A percentile compares a stretch with the other conserved stretches of the same genome.
Conservation (phyloP, 2,797 vertebrate species). For the Micromesistius poutassou region DNA sequence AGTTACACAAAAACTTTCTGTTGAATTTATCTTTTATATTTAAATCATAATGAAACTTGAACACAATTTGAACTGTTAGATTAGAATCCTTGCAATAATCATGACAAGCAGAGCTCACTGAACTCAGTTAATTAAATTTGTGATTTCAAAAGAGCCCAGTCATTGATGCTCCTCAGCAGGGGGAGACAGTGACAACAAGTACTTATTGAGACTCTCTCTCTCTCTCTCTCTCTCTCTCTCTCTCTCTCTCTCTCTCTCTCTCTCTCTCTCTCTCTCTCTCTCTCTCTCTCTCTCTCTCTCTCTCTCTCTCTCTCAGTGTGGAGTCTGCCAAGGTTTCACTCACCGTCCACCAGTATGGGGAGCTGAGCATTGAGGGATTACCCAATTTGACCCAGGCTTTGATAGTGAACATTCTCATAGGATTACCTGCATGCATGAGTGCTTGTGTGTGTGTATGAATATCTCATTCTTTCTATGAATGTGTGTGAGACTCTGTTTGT, state of each 20-base stretch:
- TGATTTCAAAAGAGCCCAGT: not conserved
- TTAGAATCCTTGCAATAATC: not conserved
- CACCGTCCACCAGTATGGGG: not conserved
- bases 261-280: too few species aligned
- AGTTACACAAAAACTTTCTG: not conserved
- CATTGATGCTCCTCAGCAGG: not conserved
- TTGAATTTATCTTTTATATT: not conserved
- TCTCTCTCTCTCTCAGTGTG: too few species aligned
- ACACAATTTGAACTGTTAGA: not conserved
- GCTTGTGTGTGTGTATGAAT: not conserved
- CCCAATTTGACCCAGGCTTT: not conserved
- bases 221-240: too few species aligned
- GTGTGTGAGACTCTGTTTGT: too few species aligned
- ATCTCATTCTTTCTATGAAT: too few species aligned
- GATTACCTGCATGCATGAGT: not conserved
- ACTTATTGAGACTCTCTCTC: not conserved
- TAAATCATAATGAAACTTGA: not conserved
- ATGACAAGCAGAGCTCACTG: not conserved
- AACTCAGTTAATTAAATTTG: not conserved
- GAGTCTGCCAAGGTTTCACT: too few species aligned
- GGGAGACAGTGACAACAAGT: not conserved
- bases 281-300: too few species aligned
- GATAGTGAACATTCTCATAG: not conserved
- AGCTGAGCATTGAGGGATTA: not conserved
- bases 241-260: too few species aligned